Percentiles rank a stretch among this genome's conserved stretches.
phyloP scores from a whole-genome alignment of 2,888 invertebrate species.

The Nomada ferruginata region DNA sequence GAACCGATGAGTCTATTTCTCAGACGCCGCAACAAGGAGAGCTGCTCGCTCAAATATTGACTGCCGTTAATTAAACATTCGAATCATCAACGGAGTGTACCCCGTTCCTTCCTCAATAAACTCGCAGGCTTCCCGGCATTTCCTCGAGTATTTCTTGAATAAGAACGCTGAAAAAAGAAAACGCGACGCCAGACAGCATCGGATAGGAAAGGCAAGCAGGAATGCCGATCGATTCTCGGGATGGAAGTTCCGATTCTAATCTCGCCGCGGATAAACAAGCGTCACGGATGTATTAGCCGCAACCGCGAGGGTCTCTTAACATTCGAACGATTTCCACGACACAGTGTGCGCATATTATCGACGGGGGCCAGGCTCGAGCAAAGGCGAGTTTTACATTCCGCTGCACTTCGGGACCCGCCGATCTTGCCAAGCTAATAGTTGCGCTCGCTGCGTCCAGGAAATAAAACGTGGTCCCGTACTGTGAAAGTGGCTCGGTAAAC shows the following conservation, averaged over 20 bases:
- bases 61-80: conserved; percentile 20
- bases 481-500: conserved; percentile 62
- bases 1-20: too few species aligned
- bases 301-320: conserved; percentile 33
- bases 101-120: not conserved
- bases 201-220: not conserved
- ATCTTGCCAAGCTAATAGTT: conserved; percentile 47
- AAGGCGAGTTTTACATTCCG: conserved; percentile 50
- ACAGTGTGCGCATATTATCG: not conserved
- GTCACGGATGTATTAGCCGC: conserved; percentile 40
- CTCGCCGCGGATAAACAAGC: conserved; percentile 37
- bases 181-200: not conserved
- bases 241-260: conserved; percentile 29
- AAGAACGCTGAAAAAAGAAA: conserved; percentile 21
- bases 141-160: conserved; percentile 4
- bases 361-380: conserved; percentile 4
- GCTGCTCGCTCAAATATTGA: not conserved
- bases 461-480: conserved; percentile 13
- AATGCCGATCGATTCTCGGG: conserved; percentile 14
- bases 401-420: conserved; percentile 15
- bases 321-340: conserved; percentile 31
- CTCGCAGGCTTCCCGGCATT: conserved; percentile 7
- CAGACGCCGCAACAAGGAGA: too few species aligned
- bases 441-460: not conserved
- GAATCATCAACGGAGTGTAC: not conserved